Percentiles rank a stretch among this genome's conserved stretches.
Conservation (phyloP, 1,140 invertebrate species). For the Hormaphis cornu region DNA sequence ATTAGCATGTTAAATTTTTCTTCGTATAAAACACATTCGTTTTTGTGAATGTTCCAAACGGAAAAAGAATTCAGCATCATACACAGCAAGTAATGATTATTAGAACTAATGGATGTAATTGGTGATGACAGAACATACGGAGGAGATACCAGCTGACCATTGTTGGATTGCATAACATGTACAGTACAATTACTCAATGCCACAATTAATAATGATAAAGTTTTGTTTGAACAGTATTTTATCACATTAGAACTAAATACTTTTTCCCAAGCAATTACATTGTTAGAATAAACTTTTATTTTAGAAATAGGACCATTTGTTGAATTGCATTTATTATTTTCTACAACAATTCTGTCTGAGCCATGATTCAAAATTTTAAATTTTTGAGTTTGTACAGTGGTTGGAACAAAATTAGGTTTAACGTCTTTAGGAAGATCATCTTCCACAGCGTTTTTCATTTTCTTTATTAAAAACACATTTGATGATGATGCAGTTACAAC, state of each 20-base stretch:
- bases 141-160: slow-evolving; percentile 11
- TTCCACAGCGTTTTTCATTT: slow-evolving; percentile 14
- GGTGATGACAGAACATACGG: slow-evolving; percentile 2
- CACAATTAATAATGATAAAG: slow-evolving; percentile 1
- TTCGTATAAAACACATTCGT: slow-evolving; percentile 31
- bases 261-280: slow-evolving; percentile 3
- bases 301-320: neutral
- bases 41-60: slow-evolving; percentile 27
- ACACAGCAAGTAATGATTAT: slow-evolving; percentile 6
- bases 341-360: neutral
- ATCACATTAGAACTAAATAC: slow-evolving; percentile 8
- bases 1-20: slow-evolving; percentile 28
- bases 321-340: slow-evolving; percentile 21
- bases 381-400: neutral
- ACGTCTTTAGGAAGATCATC: neutral
- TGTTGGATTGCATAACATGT: neutral
- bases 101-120: neutral
- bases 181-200: slow-evolving; percentile 16
- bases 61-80: slow-evolving; percentile 2
- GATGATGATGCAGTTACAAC: neutral
- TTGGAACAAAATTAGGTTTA: neutral
- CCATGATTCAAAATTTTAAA: neutral
- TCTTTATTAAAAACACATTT: slow-evolving; percentile 2
- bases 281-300: slow-evolving; percentile 12
- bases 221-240: slow-evolving; percentile 20